A percentile compares a stretch with the other conserved stretches of the same genome.
Evolutionary conservation across 1,140 invertebrate species (phyloP).

Genomic region (Drosophila murphyi): DNA sequence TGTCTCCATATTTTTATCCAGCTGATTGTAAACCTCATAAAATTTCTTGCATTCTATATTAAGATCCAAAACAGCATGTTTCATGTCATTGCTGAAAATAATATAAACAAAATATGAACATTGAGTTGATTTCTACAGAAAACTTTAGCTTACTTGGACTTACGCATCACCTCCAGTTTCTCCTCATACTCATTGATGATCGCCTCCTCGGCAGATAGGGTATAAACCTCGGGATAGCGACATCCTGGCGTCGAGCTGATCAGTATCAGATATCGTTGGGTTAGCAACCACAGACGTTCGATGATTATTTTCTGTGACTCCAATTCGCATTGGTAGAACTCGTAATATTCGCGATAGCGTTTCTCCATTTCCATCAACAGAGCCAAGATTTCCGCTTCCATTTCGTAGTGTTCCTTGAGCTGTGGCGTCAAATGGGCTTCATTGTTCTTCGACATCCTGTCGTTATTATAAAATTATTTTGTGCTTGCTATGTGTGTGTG

Average conservation of each 20-base stretch:
- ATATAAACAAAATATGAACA: not conserved
- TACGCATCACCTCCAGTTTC: slow-evolving; percentile 52
- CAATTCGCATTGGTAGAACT: slow-evolving; percentile 58
- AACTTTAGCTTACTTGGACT: slow-evolving; percentile 46
- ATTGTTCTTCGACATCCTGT: not conserved
- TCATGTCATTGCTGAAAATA: slow-evolving; percentile 46
- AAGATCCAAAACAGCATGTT: slow-evolving; percentile 34
- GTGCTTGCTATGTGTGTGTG: not conserved
- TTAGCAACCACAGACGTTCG: slow-evolving; percentile 62
- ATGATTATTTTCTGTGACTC: slow-evolving; percentile 46
- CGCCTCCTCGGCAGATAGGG: slow-evolving; percentile 64
- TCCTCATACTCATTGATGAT: slow-evolving; percentile 74
- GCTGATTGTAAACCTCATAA: slow-evolving; percentile 41
- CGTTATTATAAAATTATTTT: not conserved
- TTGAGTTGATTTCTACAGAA: not conserved
- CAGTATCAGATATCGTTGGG: slow-evolving; percentile 64
- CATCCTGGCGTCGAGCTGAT: slow-evolving; percentile 62
- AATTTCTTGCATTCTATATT: slow-evolving; percentile 52
- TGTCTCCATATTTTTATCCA: slow-evolving; percentile 57
- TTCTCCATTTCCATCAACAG: slow-evolving; percentile 49
- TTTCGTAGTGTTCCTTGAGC: slow-evolving; percentile 57
- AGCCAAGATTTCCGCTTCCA: slow-evolving; percentile 49
- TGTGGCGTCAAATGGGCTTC: slow-evolving; percentile 58
- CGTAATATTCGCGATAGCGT: slow-evolving; percentile 41
- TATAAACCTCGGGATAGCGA: slow-evolving; percentile 67